Conservation (phyloP, 2,113 vertebrate species). For the Microtus montanus region DNA sequence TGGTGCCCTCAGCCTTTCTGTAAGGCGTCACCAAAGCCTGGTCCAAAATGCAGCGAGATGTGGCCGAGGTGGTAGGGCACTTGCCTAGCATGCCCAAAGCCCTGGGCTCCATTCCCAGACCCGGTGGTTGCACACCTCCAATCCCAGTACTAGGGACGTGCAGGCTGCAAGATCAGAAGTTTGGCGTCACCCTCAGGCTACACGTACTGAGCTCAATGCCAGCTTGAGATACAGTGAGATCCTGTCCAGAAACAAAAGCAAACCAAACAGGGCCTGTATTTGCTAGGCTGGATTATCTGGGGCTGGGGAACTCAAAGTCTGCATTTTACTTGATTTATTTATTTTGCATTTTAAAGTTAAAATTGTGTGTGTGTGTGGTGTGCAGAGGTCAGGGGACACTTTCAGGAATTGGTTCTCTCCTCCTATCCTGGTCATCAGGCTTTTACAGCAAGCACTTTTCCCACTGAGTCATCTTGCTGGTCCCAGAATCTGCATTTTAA, state of each 20-base stretch:
- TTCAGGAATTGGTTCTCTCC: not conserved
- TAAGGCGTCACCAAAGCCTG: not conserved
- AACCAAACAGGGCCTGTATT: not conserved
- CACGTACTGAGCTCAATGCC: not conserved
- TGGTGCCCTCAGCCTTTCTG: not conserved
- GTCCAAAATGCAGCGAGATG: not conserved
- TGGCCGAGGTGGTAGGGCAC: not conserved
- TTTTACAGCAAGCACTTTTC: not conserved
- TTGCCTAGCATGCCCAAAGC: not conserved
- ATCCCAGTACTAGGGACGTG: not conserved
- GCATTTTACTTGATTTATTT: not conserved
- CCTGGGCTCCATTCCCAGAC: not conserved
- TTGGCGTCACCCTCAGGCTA: not conserved
- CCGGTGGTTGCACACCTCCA: not conserved
- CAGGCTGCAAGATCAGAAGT: not conserved
- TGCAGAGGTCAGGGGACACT: not conserved
- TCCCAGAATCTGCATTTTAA: not conserved
- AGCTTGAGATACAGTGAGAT: not conserved
- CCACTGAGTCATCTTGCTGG: not conserved
- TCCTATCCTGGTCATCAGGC: not conserved
- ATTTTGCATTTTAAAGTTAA: not conserved
- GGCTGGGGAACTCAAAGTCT: too few relatives aligned
- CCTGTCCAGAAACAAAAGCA: not conserved
- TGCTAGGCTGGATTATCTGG: not conserved
- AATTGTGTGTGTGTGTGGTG: not conserved